phyloP scores from a whole-genome alignment of 2,113 vertebrate genomes.

The Neodon shergylaensis region DNA sequence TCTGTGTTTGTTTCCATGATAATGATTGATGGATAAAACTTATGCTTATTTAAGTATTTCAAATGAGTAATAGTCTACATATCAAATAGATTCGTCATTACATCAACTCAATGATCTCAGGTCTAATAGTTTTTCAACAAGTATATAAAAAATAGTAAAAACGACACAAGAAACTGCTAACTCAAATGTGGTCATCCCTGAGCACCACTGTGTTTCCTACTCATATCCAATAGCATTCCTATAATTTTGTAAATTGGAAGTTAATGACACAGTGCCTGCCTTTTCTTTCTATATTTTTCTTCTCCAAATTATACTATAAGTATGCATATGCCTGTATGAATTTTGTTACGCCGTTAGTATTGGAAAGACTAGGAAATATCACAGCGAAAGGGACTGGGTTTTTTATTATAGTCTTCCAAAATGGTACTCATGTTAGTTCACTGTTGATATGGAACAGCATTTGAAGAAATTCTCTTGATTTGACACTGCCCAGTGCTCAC shows the following conservation, averaged over 20 bases:
- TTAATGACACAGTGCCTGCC: not conserved
- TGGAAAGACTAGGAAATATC: not conserved
- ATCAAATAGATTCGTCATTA: not conserved
- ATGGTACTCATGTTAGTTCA: conserved; percentile 44
- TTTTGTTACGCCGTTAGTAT: conserved; percentile 24
- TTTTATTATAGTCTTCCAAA: conserved; percentile 11
- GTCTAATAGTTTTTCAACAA: not conserved
- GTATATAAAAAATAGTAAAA: not conserved
- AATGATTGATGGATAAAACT: not conserved
- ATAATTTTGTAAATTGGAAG: conserved; percentile 42
- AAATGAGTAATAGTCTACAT: conserved; percentile 24
- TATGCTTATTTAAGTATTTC: not conserved
- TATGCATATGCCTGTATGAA: not conserved
- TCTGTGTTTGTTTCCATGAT: not conserved
- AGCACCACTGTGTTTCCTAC: not conserved
- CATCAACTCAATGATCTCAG: not conserved
- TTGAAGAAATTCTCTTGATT: conserved; percentile 50
- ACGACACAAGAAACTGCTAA: not conserved
- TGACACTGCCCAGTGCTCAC: conserved; percentile 37
- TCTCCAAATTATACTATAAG: not conserved
- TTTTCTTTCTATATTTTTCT: conserved; percentile 15
- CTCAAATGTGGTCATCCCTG: not conserved
- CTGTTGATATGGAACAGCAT: conserved; percentile 52
- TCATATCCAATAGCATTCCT: not conserved
- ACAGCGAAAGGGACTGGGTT: not conserved